Evolutionary conservation across 2,113 vertebrate genomes (phyloP), one percentile per base, ranked within the genome.

Genomic region (Hippocampus barbouri): DNA sequence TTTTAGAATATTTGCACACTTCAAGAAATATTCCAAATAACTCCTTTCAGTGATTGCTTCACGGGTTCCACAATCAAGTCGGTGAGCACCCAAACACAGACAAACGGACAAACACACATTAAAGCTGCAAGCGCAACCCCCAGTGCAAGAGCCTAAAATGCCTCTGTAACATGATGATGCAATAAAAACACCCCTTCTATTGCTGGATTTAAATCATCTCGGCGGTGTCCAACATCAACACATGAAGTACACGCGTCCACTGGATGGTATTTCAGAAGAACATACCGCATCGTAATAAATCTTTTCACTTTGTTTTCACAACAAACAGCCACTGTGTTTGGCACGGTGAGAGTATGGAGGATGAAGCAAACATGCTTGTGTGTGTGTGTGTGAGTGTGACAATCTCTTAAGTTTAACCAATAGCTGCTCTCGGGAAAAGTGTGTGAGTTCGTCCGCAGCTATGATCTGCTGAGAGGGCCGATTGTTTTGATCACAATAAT

Each of bases 401-500:
- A 54, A 68, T 79, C 53, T 57, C 74, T 70, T 71, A 69, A 71
- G 53, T 69, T 45, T 80, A 81, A 84, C 81, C 83, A 76, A 80
- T 74, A 69, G 68, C 27, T 66, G 56, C 62, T 82, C 54, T 76
- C 56, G 60, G 75, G 80, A 73, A 83, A 84, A 72, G 73, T 11
- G 15, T 66, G 63, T 73, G 56, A 47, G 30, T 68, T 68, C 76
- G 75, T 83, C 86, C 74, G 80, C 76, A 71, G 61, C 69, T 43
- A 15, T 74, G 56, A 27, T 57, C 54, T 66, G 72, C 15, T 67
- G 43, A 70, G 70, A 82, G 74, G 75, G 81, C 75, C 75, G 81
- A 76, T 84, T 86, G 88, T 85, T 75, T 59, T 68, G 70, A 69
- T 76, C 73, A 75, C 69, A 68, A 72, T 81, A 38, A 54, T 23